These are phyloP conservation scores for Trissolcus brochymenae DNA, from an alignment of 2,888 invertebrate genomes.

Conservation along the genomic window DNA sequence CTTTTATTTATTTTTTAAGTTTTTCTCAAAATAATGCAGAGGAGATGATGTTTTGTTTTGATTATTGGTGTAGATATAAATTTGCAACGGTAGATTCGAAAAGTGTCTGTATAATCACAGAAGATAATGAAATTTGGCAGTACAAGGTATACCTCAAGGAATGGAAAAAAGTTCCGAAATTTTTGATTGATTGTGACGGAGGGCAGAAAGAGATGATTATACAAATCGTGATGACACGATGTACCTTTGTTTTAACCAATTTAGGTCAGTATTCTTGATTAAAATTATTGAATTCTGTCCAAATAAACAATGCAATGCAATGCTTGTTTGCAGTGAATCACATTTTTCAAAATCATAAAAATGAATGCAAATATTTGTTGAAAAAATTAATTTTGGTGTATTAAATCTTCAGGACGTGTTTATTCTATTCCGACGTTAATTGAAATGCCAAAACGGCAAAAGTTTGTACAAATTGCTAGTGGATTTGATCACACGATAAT, in stretches of 20 bases:
- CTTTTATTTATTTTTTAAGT: neutral
- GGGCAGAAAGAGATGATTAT: constrained; percentile 62
- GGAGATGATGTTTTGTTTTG: no score
- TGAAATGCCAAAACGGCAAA: constrained; percentile 78
- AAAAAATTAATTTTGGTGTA: no score
- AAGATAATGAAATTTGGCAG: constrained; percentile 66
- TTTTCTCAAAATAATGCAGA: neutral
- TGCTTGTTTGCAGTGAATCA: no score
- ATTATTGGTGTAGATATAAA: constrained; percentile 60
- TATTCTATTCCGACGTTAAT: constrained; percentile 81
- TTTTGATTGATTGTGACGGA: constrained; percentile 60
- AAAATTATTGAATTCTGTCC: neutral
- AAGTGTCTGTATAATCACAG: constrained; percentile 63
- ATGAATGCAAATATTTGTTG: no score
- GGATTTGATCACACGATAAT: constrained; percentile 89
- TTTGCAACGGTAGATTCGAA: constrained; percentile 65
- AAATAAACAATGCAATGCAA: neutral
- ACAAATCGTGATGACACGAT: constrained; percentile 66
- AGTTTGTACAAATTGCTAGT: constrained; percentile 82
- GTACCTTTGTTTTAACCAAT: constrained; percentile 70
- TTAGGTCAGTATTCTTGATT: constrained; percentile 61
- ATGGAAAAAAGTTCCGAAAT: constrained; percentile 68
- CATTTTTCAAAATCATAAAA: no score
- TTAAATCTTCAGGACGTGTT: constrained; percentile 76
- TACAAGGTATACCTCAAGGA: constrained; percentile 65